Evolutionary conservation across 2,888 invertebrate species (phyloP), one percentile per base, ranked within the genome.

Genomic region (Microchrysa polita): DNA sequence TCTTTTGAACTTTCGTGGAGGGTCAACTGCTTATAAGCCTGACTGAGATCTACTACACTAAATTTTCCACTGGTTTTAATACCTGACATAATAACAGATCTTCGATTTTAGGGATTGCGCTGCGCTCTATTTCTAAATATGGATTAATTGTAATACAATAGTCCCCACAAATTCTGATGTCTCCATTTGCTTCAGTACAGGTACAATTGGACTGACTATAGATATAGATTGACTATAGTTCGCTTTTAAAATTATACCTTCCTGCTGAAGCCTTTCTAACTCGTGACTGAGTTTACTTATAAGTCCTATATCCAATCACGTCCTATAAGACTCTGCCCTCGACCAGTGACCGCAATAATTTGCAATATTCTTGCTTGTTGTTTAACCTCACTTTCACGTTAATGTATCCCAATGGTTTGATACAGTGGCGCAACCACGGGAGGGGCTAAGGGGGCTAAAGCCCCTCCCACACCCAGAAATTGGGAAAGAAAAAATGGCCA

Each of bases 201-300:
- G 80, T 2, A 83, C 82, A 4, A 83, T 78, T 0, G 83, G 82
- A 10, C 81, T 81, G 10, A 77, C 81, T 81, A 81, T 5, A n/a
- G n/a, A n/a, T n/a, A n/a, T n/a, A n/a, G n/a, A 82, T 12, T 77
- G 74, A 22, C 65, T 72, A 52, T 57, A 75, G 5, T 76, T 55
- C 9, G 77, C 77, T 7, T 34, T 34, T 34, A 7, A 34, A 7
- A 34, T 34, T 34, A 34, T 34, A 7, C 27, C 27, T 34, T 34
- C 27, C 2, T 7, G 2, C 7, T 34, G 27, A 5, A 34, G 7
- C 27, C 27, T 34, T 34, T 7, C 27, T 34, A 34, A 7, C 7
- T 34, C 27, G 7, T 7, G 27, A 7, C 27, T 34, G 27, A 34
- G 4, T 34, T 34, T 34, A 34, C 7, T 34, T 2, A 34, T 34